These are phyloP conservation scores for Rhopalosiphum maidis DNA, from an alignment of 1,140 invertebrate genomes.

Conservation along the genomic window DNA sequence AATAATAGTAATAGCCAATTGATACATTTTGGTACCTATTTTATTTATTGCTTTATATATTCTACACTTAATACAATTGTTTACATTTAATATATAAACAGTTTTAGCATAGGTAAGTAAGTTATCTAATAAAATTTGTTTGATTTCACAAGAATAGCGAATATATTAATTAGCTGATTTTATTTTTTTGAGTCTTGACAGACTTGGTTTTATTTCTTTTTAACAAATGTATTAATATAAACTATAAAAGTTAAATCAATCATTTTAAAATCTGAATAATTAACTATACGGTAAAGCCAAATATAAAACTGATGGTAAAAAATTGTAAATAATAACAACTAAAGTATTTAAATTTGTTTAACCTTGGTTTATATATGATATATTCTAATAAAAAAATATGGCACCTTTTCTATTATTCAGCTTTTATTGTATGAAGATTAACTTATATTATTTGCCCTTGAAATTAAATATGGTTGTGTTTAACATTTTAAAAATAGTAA, in stretches of 20 bases:
- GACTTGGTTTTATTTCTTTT: too few species aligned
- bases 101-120: too few species aligned
- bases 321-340: not conserved
- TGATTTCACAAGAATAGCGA: too few species aligned
- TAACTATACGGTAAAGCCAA: not conserved
- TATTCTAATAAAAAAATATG: not conserved
- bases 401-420: not conserved
- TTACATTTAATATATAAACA: too few species aligned
- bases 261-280: not conserved
- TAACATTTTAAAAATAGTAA: not conserved
- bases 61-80: too few species aligned
- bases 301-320: not conserved
- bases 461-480: not conserved
- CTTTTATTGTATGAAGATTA: constrained; percentile 12
- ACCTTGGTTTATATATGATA: not conserved
- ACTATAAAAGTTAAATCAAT: not conserved
- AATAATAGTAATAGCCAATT: too few species aligned
- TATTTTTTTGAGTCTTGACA: too few species aligned
- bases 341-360: not conserved
- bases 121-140: too few species aligned
- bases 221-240: too few species aligned
- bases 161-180: too few species aligned
- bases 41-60: too few species aligned
- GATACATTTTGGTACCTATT: too few species aligned
- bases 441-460: not conserved